Base-by-base conservation (phyloP, 2,113 vertebrate genomes). In the Dipodomys spectabilis region DNA sequence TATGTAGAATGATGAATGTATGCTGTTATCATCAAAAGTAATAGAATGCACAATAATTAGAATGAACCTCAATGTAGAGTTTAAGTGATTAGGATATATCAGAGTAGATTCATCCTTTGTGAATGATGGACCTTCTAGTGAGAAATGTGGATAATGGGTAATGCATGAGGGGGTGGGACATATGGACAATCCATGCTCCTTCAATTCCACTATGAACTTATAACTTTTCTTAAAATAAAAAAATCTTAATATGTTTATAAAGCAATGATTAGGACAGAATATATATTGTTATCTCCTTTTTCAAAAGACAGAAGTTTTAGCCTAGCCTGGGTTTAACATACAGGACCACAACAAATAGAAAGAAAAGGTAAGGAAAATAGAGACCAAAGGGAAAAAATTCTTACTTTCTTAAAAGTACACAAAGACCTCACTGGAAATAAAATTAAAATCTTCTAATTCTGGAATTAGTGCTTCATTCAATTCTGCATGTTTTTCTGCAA, bases 361-460 rank as follows among this genome's bases (percentile, higher is more conserved):
- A 67, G 7, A 45, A 13, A n/a, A 30, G 39, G 62, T 19, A 32
- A 65, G 25, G 1, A 28, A 28, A n/a, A 39, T 10, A 64, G 11
- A 27, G 5, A 44, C 5, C 19, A 62, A 62, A 39, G 39, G 49
- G 12, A 53, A 53, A 53, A 53, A 9, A 53, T 53, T 53, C 49
- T 53, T 53, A 53, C 49, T 53, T 53, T 53, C 9, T 39, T 39
- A 53, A 53, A n/a, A n/a, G 68, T 28, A 11, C 4, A 25, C 27
- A 35, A 44, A 57, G 27, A 77, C 0, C 39, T n/a, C 71, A 44
- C 19, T 53, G 9, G 18, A 49, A 90, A 82, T 1, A 90, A 16
- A 85, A 78, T 69, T 60, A 73, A 94, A 35, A 39, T 32, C 13
- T 92, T 84, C 32, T 45, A 67, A 69, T 32, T 86, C 25, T 79